phyloP scores from a whole-genome alignment of 2,888 invertebrate species.

The Beris morrisii region DNA sequence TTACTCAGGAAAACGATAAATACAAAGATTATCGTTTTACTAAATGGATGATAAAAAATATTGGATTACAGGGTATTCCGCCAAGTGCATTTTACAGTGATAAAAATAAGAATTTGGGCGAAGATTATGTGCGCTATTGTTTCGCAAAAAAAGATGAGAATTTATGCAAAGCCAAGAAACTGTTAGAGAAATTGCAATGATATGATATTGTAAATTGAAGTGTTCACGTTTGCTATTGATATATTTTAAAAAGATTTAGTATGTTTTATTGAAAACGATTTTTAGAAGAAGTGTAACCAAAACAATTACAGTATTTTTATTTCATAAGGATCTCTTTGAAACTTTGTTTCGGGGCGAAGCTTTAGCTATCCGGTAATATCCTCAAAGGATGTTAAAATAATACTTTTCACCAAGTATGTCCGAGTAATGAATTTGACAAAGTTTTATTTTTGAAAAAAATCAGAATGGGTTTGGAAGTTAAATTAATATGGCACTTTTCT shows the following conservation, averaged over 20 bases:
- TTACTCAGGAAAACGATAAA: constrained; percentile 69
- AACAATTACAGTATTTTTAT: background rate
- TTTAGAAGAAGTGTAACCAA: background rate
- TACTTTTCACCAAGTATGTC: too few relatives aligned
- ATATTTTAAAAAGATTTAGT: background rate
- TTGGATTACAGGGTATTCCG: constrained; percentile 91
- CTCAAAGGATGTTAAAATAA: too few relatives aligned
- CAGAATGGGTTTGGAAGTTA: too few relatives aligned
- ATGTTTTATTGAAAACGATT: background rate
- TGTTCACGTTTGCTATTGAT: too few relatives aligned
- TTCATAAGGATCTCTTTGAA: background rate
- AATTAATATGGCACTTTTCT: too few relatives aligned
- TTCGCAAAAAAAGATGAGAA: constrained; percentile 89
- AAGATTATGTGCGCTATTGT: constrained; percentile 88
- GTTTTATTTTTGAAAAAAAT: too few relatives aligned
- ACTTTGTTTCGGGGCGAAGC: too few relatives aligned
- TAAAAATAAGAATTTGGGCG: constrained; percentile 76
- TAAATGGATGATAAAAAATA: constrained; percentile 92
- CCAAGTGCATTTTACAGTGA: constrained; percentile 90
- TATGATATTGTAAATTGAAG: constrained; percentile 3
- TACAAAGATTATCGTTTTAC: constrained; percentile 90
- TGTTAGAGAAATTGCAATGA: constrained; percentile 64
- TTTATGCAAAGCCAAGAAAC: constrained; percentile 65
- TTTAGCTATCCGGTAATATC: too few relatives aligned
- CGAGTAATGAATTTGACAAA: too few relatives aligned